Base-by-base conservation (phyloP, 2,797 vertebrate species). In the Syngnathus acus region DNA sequence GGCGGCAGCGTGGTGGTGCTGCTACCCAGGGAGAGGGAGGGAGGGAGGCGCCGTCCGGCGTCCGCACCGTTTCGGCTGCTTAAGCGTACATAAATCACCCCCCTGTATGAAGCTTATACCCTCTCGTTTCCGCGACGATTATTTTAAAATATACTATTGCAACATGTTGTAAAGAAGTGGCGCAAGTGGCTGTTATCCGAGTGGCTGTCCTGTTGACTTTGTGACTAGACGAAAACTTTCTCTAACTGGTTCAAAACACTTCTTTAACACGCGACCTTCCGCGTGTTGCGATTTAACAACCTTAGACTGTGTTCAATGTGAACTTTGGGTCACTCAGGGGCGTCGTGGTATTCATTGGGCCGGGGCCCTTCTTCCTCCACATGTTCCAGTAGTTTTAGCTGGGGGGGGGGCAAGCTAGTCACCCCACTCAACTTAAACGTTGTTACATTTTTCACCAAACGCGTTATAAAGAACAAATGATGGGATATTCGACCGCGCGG, bases 161-260 rank as follows among this genome's bases (percentile, higher is more conserved):
- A 32, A 32, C 23, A 57, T 6, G 54, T 57, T 37, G 13, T 37
- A 19, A 58, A 23, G 10, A 54, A 38, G 32, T 9, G 11, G 38
- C 32, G 55, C 55, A 14, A 17, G 14, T 58, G 54, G 5, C 11
- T 7, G 23, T 13, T 23, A 55, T 55, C 23, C 13, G 11, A 14
- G 39, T 48, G 37, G 69, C 72, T 65, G 21, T 47, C 16, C 13
- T 26, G 42, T 62, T 62, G 60, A 62, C 60, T 82, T 84, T 68
- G 65, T 64, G 73, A 69, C 69, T 19, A 65, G 64, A 8, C 45
- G n/a, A 75, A 84, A 89, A 89, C 83, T 89, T 90, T 89, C 64
- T 70, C 54, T 19, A 48, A 65, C 71, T 58, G 51, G 32, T 58
- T 8, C 43, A 45, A 23, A 26, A 38, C 64, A 58, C 38, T 53